Evolutionary conservation across 2,113 vertebrate genomes (phyloP), one percentile per base, ranked within the genome.

Genomic region (Seriola dumerili): DNA sequence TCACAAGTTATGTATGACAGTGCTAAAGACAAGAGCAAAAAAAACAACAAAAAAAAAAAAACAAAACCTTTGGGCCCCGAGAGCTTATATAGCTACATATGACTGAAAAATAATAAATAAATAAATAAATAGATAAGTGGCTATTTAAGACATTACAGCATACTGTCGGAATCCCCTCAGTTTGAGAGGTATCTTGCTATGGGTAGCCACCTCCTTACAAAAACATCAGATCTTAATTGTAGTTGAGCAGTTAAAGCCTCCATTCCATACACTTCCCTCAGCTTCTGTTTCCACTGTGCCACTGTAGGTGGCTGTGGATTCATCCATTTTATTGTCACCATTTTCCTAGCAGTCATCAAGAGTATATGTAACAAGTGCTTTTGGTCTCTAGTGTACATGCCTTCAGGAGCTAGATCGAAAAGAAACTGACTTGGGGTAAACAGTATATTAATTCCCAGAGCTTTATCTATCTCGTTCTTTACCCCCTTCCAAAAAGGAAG

Each of bases 331-430:
- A 38, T n/a, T 64, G 62, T 64, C 62, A 64, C 21, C 36, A 64
- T 58, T 58, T 58, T 58, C 25, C 55, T 29, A 29, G 12, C 55
- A 29, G 25, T 58, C 55, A 58, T 58, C 55, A 58, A 29, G 23
- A 66, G 23, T 66, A 66, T 66, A 66, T 66, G 64, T 29, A 66
- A 46, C 42, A 66, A 25, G 23, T 66, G 40, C 38, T 65, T 12
- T 65, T 65, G 40, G 63, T 65, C 38, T 44, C 21, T 44, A 38
- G 38, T 38, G 38, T 38, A 38, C 38, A 38, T 38, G 58, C 5
- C 29, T 61, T 61, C 44, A 46, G 44, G 44, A 25, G 54, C 25
- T 25, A 23, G 54, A 25, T 57, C n/a, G 23, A 57, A 25, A 32
- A 50, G 66, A 34, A 68, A 50, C 16, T 50, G 44, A 50, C 42